A percentile compares a stretch with the other conserved stretches of the same genome.
Conservation (phyloP, 2,888 invertebrate genomes). For the Athalia rosae region DNA sequence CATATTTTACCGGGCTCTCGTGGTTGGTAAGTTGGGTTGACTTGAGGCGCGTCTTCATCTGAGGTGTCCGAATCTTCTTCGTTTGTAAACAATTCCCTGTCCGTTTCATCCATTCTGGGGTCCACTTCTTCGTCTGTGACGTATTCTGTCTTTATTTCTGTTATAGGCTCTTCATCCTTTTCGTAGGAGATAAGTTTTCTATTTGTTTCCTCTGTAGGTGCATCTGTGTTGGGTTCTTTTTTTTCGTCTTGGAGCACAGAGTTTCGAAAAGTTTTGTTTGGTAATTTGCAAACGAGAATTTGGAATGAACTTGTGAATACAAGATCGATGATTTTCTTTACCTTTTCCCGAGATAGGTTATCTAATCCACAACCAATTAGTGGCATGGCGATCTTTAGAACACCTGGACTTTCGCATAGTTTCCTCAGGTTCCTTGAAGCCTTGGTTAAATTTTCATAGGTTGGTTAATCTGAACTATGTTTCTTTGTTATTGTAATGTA, state of each 20-base stretch:
- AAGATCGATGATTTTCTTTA: conserved; percentile 74
- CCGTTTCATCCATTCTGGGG: no score
- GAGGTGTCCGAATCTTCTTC: neutral
- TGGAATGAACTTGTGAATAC: conserved; percentile 72
- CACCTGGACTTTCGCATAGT: conserved; percentile 55
- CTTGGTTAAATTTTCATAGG: conserved; percentile 10
- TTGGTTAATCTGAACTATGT: conserved; percentile 21
- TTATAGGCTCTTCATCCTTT: no score
- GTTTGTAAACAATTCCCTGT: no score
- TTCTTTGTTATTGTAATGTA: conserved; percentile 42
- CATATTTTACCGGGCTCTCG: no score
- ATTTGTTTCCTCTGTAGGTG: no score
- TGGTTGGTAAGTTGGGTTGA: conserved; percentile 4
- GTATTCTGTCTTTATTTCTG: no score
- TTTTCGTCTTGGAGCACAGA: neutral
- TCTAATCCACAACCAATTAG: conserved; percentile 82
- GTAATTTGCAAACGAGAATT: neutral
- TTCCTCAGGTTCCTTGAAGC: neutral
- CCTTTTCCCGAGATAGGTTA: conserved; percentile 78
- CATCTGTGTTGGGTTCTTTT: no score
- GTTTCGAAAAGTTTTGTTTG: neutral
- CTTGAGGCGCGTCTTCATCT: neutral
- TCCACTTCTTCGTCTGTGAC: no score
- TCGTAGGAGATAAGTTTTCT: no score
- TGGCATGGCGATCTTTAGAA: conserved; percentile 78